These are phyloP conservation scores for Nebria salina DNA, from an alignment of 2,888 invertebrate species.

Conservation along the genomic window DNA sequence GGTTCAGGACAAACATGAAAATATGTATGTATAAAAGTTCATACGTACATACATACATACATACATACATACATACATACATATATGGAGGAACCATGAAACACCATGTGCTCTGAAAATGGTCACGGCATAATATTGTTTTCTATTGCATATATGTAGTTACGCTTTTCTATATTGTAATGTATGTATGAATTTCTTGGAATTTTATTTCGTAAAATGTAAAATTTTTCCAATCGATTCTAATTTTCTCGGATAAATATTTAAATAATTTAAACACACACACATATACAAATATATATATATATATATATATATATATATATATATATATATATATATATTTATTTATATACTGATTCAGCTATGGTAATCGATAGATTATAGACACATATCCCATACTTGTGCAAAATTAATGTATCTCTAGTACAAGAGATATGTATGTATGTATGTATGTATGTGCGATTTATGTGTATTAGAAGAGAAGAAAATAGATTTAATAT, in stretches of 20 bases:
- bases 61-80: too few species aligned
- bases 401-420: background rate
- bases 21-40: background rate
- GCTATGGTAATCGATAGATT: background rate
- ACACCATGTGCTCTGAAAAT: too few species aligned
- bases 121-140: too few species aligned
- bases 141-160: too few species aligned
- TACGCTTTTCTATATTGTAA: too few species aligned
- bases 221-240: background rate
- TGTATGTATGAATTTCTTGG: too few species aligned
- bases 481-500: background rate
- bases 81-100: too few species aligned
- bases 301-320: too few species aligned
- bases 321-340: too few species aligned
- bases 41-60: too few species aligned
- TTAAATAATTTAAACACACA: background rate
- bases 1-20: background rate
- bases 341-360: background rate
- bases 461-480: background rate
- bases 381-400: background rate
- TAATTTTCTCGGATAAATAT: background rate
- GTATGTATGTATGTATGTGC: background rate
- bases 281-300: background rate
- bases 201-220: background rate
- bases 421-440: background rate